Conservation (phyloP, 2,113 vertebrate genomes). For the Puffinus mauretanicus region DNA sequence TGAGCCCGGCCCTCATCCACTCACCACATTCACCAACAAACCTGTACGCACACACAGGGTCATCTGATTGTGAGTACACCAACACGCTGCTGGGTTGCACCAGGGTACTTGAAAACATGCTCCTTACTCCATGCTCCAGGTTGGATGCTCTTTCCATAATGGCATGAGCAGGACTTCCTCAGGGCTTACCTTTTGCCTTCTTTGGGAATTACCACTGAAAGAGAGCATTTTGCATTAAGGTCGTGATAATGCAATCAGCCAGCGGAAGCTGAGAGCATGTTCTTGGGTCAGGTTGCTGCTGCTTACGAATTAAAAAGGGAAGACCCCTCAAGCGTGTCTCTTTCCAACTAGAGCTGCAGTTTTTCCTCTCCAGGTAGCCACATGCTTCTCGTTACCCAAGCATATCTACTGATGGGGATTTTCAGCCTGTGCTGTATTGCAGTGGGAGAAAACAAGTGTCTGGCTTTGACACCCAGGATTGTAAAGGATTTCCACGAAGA, state of each 20-base stretch:
- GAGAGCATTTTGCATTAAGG: neutral
- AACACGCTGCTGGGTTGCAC: neutral
- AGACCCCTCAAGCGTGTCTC: neutral
- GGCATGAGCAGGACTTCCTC: neutral
- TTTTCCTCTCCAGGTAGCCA: neutral
- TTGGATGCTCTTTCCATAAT: neutral
- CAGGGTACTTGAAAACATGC: neutral
- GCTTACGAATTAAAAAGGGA: neutral
- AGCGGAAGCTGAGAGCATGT: neutral
- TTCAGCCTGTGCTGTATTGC: neutral
- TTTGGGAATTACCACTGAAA: neutral
- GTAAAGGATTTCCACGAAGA: neutral
- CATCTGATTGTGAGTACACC: slow-evolving; percentile 95
- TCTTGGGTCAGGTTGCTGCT: neutral
- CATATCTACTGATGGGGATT: neutral
- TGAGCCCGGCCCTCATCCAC: slow-evolving; percentile 84
- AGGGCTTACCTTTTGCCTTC: neutral
- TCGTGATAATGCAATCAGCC: neutral
- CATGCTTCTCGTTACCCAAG: neutral
- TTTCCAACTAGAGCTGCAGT: neutral
- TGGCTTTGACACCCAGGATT: neutral
- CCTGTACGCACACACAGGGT: slow-evolving; percentile 88
- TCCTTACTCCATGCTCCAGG: neutral
- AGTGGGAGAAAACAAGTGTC: neutral
- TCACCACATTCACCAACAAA: slow-evolving; percentile 88